phyloP scores from a whole-genome alignment of 2,888 invertebrate genomes.

The Exocentrus adspersus region DNA sequence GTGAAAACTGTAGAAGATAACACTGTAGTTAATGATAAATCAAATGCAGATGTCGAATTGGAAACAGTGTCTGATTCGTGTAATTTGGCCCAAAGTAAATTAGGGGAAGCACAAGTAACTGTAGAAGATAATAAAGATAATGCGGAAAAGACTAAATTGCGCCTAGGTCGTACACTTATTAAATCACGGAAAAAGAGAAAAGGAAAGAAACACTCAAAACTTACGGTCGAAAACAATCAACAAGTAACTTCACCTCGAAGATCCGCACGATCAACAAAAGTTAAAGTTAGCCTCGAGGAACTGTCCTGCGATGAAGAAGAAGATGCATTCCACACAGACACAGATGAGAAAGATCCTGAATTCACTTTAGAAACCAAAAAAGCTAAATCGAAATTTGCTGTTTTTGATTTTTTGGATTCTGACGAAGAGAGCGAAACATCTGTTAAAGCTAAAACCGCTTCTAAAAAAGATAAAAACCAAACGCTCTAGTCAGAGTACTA shows the following conservation, averaged over 20 bases:
- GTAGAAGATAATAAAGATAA: slow-evolving; percentile 1
- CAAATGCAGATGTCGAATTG: not conserved
- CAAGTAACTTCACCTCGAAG: slow-evolving; percentile 37
- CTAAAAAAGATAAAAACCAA: slow-evolving; percentile 7
- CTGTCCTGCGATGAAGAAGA: slow-evolving; percentile 47
- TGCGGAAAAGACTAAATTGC: no score
- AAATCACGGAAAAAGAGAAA: not conserved
- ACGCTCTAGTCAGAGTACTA: slow-evolving; percentile 23
- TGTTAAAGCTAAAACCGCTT: not conserved
- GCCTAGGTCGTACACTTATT: no score
- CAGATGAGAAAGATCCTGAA: slow-evolving; percentile 53
- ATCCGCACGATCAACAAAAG: slow-evolving; percentile 46
- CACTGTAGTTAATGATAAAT: not conserved
- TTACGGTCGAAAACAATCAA: not conserved
- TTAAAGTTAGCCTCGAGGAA: slow-evolving; percentile 49
- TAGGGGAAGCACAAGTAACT: not conserved
- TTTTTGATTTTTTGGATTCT: not conserved
- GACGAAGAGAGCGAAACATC: not conserved
- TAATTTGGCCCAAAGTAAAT: no score
- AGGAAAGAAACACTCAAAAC: not conserved
- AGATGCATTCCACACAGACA: slow-evolving; percentile 53
- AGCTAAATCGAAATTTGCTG: slow-evolving; percentile 24
- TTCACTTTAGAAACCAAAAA: slow-evolving; percentile 39
- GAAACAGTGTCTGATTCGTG: no score
- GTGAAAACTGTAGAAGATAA: not conserved